These are phyloP conservation scores for Alosa sapidissima DNA, from an alignment of 2,797 vertebrate species.

Conservation along the genomic window DNA sequence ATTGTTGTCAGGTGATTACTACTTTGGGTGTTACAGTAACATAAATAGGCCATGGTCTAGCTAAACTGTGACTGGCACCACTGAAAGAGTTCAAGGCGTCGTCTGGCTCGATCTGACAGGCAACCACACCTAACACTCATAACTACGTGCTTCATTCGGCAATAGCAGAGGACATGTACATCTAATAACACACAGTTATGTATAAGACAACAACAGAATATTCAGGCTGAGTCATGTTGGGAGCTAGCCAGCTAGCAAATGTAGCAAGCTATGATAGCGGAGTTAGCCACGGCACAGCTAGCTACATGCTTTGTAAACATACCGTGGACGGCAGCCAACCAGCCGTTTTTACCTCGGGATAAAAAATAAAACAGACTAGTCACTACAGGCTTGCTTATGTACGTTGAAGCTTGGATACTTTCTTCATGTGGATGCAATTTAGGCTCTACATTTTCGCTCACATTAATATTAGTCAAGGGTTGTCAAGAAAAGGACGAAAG, in stretches of 20 bases:
- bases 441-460: neutral
- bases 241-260: slow-evolving; percentile 59
- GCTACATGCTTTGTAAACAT: slow-evolving; percentile 23
- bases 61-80: neutral
- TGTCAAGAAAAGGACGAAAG: neutral
- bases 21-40: neutral
- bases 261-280: slow-evolving; percentile 60
- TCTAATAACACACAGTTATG: neutral
- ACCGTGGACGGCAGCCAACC: neutral
- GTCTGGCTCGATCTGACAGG: neutral
- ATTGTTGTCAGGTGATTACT: neutral
- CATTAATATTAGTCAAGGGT: no score
- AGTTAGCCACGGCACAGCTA: slow-evolving; percentile 3
- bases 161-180: neutral
- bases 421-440: neutral
- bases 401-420: neutral
- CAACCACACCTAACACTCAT: neutral
- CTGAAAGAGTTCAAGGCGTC: neutral
- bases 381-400: neutral
- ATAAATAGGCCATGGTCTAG: neutral
- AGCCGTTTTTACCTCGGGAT: slow-evolving; percentile 14
- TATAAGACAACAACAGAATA: slow-evolving; percentile 7
- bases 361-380: neutral
- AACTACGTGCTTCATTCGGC: neutral
- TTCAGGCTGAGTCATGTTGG: slow-evolving; percentile 57